Evolutionary conservation across 1,140 invertebrate genomes (phyloP), one percentile per base, ranked within the genome.

Genomic region (Idris sp.): DNA sequence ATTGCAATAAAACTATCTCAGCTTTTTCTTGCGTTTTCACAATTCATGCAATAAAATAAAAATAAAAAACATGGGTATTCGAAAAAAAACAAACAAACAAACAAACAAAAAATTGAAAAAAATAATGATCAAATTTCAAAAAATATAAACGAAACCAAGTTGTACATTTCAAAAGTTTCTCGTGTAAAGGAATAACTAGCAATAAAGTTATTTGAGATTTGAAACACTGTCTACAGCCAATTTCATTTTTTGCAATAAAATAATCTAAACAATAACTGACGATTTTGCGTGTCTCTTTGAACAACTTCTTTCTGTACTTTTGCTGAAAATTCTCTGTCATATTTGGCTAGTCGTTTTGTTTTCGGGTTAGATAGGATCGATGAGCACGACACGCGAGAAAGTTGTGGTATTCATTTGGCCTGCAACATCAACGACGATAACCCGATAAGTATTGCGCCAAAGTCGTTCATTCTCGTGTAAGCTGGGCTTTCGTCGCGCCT

Each of bases 371-470:
- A 73, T 73, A 56, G 11, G 22, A 62, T 72, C 68, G 31, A 26
- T 1, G 40, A 35, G 49, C 30, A 13, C 59, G 54, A 58, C 69
- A 73, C 69, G 51, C 59, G 53, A 65, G 58, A 53, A 46, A 59
- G 53, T 65, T 58, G 51, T 54, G 35, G 69, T 48, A 61, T 59
- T 74, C 61, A 65, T 65, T 51, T 51, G 49, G 51, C 15, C 35
- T 10, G 53, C 33, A 46, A 54, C 46, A 74, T 67, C 71, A 43
- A 28, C 35, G 41, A 74, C 58, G 58, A 74, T 74, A 61, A 68
- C 49, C 49, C 43, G 62, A 74, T 68, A 74, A 68, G 62, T 68
- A 59, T 51, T 22, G 43, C 49, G 18, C 31, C 26, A 43, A 62
- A 74, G 56, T 56, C 54, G 41, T 62, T 18, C 44, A 48, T 62